These are phyloP conservation scores for Eufriesea mexicana DNA, from an alignment of 1,140 invertebrate genomes.

Conservation along the genomic window DNA sequence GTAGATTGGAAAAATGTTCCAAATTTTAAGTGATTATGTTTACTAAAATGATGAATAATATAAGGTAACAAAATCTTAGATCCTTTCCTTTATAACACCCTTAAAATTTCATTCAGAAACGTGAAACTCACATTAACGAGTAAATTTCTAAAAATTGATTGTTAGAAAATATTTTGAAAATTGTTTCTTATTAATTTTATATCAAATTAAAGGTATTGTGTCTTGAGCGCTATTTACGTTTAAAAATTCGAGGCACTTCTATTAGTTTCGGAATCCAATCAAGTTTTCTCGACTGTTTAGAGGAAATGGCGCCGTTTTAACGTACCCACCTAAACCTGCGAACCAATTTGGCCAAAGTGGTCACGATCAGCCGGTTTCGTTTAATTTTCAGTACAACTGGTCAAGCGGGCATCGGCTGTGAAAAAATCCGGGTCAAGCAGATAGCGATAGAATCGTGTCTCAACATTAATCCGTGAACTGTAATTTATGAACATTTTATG, in stretches of 20 bases:
- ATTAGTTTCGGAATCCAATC: constrained; percentile 6
- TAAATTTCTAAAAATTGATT: too few species aligned
- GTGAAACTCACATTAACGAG: too few species aligned
- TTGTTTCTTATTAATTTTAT: too few species aligned
- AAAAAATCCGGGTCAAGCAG: constrained; percentile 26
- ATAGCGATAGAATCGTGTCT: constrained; percentile 28
- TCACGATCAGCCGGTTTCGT: constrained; percentile 19
- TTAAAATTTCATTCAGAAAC: too few species aligned
- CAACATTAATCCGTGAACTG: constrained; percentile 24
- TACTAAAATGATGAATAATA: too few species aligned
- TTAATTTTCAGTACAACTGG: constrained; percentile 24
- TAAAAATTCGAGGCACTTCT: not conserved
- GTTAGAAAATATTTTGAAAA: too few species aligned
- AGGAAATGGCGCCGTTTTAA: constrained; percentile 16
- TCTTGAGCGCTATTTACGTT: too few species aligned
- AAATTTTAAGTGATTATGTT: too few species aligned
- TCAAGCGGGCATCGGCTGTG: not conserved
- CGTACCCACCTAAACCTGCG: not conserved
- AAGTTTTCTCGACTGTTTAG: constrained; percentile 12
- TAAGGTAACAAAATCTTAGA: too few species aligned
- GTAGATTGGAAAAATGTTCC: too few species aligned
- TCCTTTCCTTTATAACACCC: too few species aligned
- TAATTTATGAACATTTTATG: constrained; percentile 23
- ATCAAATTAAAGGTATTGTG: too few species aligned
- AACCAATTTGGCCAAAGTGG: constrained; percentile 42